Conservation (phyloP, 2,888 invertebrate species). For the Alloscopus bannaensis region DNA sequence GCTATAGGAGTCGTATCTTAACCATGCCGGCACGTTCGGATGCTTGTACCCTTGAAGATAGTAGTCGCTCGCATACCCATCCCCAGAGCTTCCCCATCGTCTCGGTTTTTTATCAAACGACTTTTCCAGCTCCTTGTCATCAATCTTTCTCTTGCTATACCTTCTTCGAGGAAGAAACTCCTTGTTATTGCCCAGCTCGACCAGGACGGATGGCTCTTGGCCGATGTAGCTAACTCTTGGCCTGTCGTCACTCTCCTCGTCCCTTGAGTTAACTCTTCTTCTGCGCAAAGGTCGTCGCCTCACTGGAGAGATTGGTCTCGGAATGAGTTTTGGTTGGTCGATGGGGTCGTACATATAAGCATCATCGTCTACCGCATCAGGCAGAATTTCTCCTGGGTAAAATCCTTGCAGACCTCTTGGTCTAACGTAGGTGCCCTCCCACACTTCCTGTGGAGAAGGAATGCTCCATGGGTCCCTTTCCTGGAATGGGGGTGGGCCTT, state of each 20-base stretch:
- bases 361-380: slow-evolving; percentile 25
- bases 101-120: slow-evolving; percentile 18
- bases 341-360: slow-evolving; percentile 37
- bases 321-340: slow-evolving; percentile 45
- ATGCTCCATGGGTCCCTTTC: slow-evolving; percentile 49
- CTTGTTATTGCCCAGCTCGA: slow-evolving; percentile 39
- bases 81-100: slow-evolving; percentile 31
- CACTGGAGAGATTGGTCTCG: slow-evolving; percentile 42
- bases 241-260: slow-evolving; percentile 6
- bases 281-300: slow-evolving; percentile 18
- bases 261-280: slow-evolving; percentile 9
- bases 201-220: slow-evolving; percentile 6
- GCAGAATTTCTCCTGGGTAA: slow-evolving; percentile 44
- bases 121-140: slow-evolving; percentile 27
- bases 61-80: slow-evolving; percentile 5
- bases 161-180: slow-evolving; percentile 42
- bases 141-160: slow-evolving; percentile 48
- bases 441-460: slow-evolving; percentile 37
- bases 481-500: slow-evolving; percentile 30
- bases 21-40: slow-evolving; percentile 41
- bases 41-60: slow-evolving; percentile 20
- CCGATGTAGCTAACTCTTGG: slow-evolving; percentile 38
- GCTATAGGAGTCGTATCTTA: slow-evolving; percentile 15
- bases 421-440: slow-evolving; percentile 14
- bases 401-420: slow-evolving; percentile 23